phyloP scores from a whole-genome alignment of 1,140 invertebrate genomes.

The Rhyacophila brunnea region DNA sequence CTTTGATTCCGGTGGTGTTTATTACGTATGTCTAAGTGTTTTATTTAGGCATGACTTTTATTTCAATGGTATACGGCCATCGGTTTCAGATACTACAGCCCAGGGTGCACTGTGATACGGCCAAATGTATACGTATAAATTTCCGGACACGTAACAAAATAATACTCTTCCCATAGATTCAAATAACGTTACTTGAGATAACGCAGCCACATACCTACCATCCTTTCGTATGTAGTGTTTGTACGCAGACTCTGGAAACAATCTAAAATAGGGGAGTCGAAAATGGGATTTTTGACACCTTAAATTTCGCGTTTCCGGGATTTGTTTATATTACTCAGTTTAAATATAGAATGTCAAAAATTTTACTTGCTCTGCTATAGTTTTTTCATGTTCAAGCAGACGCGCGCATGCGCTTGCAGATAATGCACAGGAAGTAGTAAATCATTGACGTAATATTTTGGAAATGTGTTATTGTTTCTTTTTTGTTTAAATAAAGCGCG shows the following conservation, averaged over 20 bases:
- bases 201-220: background rate
- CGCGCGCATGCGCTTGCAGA: constrained; percentile 12
- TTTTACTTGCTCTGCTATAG: constrained; percentile 8
- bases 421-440: constrained; percentile 30
- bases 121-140: too few species aligned
- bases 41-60: too few species aligned
- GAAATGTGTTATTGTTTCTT: constrained; percentile 31
- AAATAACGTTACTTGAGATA: too few species aligned
- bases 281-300: constrained; percentile 48
- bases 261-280: constrained; percentile 33
- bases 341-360: constrained; percentile 30
- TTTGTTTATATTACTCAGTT: constrained; percentile 38
- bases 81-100: too few species aligned
- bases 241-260: background rate
- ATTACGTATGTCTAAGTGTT: too few species aligned
- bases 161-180: too few species aligned
- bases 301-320: constrained; percentile 47
- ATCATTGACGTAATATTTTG: constrained; percentile 34
- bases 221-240: background rate
- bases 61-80: too few species aligned
- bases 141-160: too few species aligned
- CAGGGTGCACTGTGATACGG: too few species aligned
- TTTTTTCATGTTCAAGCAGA: background rate
- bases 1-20: too few species aligned
- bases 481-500: constrained; percentile 26